Conservation (phyloP, 2,888 invertebrate species). For the Perithous albicinctus region DNA sequence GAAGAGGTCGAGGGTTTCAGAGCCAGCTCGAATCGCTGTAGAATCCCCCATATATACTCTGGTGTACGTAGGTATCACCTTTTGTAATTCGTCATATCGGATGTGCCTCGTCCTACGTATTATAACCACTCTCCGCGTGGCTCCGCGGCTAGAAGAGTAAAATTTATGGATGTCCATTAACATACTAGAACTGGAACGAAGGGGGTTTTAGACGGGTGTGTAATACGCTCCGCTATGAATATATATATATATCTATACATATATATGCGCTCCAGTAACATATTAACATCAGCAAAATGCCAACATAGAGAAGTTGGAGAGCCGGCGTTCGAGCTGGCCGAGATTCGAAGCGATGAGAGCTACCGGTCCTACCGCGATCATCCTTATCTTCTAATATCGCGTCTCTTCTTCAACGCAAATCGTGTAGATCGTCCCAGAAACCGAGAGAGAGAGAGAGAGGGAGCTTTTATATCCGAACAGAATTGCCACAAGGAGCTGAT, state of each 20-base stretch:
- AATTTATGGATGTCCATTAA: constrained; percentile 65
- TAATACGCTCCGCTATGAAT: no score
- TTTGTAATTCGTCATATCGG: constrained; percentile 68
- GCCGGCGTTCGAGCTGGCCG: constrained; percentile 10
- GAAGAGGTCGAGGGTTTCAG: no score
- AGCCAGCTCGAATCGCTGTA: no score
- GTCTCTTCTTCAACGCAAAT: constrained; percentile 22
- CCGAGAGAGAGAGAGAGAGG: no score
- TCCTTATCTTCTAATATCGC: background rate
- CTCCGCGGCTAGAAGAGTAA: constrained; percentile 55
- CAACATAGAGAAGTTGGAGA: constrained; percentile 6
- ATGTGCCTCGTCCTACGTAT: constrained; percentile 63
- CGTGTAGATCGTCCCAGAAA: constrained; percentile 22
- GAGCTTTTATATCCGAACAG: constrained; percentile 22
- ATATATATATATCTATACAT: no score
- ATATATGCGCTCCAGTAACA: no score
- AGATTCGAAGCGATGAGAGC: constrained; percentile 37
- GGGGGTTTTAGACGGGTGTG: constrained; percentile 22
- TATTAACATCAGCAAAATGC: background rate
- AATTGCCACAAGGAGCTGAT: constrained; percentile 28
- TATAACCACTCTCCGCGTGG: constrained; percentile 51
- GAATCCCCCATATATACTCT: no score
- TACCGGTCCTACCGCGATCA: constrained; percentile 32
- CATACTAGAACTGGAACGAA: constrained; percentile 58
- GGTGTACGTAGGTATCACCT: constrained; percentile 64